Base-by-base conservation (phyloP, 2,797 vertebrate genomes). In the Notoglanidium macrostoma region DNA sequence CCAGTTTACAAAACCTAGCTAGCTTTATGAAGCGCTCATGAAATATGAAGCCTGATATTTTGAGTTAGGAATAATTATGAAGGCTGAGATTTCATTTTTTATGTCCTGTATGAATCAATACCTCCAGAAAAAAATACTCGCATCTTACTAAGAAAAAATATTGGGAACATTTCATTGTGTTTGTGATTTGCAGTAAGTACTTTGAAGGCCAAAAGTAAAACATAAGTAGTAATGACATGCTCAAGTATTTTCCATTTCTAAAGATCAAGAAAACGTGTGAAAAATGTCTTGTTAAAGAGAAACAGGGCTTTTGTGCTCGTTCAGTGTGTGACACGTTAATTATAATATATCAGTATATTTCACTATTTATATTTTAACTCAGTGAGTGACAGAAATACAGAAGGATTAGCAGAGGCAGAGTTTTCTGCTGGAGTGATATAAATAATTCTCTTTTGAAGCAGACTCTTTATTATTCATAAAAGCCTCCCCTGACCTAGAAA, bases 381-480 rank as follows among this genome's bases (percentile, higher is more conserved):
- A 21, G 44, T 19, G 61, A 49, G 79, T 65, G 84, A 88, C 68
- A 85, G 73, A 90, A 65, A n/a, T 54, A 32, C 44, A 83, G 74
- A 76, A 21, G 17, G 57, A 73, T 49, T 78, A 54, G 67, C 73
- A 84, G 77, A 83, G 85, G 65, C 72, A 65, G 73, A 46, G 3
- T 74, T 63, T 90, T 90, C 87, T 74, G 87, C 88, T 67, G 81
- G 57, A 46, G 74, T 59, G 89, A 92, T 93, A 95, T 95, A 94
- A 96, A 95, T 95, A 96, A 94, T 95, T 94, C 92, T 73, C 29
- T 72, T 94, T 90, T 93, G 93, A 91, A 90, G 55, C 88, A 76
- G 85, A 85, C 63, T 90, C 89, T 93, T 95, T 94, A 96, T 95
- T 95, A 96, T 95, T 95, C 94, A 96, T 95, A 94, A 92, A 91